Base-by-base conservation (phyloP, 2,888 invertebrate species). In the Coelinius sp. region DNA sequence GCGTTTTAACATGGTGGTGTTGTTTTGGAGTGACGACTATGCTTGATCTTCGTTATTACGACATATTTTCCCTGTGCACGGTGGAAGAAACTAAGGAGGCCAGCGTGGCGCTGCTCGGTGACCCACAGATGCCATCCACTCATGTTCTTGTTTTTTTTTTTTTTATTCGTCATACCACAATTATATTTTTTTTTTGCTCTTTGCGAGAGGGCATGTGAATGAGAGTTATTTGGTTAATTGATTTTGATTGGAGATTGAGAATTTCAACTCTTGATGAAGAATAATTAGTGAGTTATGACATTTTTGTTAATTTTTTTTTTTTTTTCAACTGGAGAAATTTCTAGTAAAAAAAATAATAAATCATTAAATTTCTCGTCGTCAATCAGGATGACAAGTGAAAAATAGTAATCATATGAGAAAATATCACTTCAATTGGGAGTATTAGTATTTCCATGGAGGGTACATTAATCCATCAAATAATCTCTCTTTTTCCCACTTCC, bases 41-140 rank as follows among this genome's bases (percentile, higher is more conserved):
- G 62, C 62, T 62, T 14, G 41, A 64, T 64, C 65, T 65, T 65
- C 65, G 49, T 65, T 65, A 65, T 65, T 65, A 49, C 65, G 49
- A 44, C 65, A 46, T 65, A 46, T 59, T 59, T 59, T 35, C 59
- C n/a, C 17, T 59, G 59, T 35, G 59, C 7, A 35, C 20, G n/a
- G 31, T 59, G 20, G 20, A 17, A 22, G 63, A 14, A 8, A 17
- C 63, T n/a, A 31, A 63, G 35, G 63, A 20, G 59, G 59, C 59
- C 59, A 59, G 7, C 59, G 17, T 24, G 27, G n/a, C 25, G 12
- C n/a, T 12, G 41, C 41, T 6, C n/a, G 41, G 2, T 41, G 41
- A 41, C 41, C 41, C 41, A 41, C 41, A 41, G 41, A 41, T 41
- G n/a, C 41, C 41, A 41, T 12, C 2, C 41, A 35, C 8, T 35